These are phyloP conservation scores for Drosophila tanythrix DNA, from an alignment of 2,888 invertebrate genomes.

Conservation along the genomic window DNA sequence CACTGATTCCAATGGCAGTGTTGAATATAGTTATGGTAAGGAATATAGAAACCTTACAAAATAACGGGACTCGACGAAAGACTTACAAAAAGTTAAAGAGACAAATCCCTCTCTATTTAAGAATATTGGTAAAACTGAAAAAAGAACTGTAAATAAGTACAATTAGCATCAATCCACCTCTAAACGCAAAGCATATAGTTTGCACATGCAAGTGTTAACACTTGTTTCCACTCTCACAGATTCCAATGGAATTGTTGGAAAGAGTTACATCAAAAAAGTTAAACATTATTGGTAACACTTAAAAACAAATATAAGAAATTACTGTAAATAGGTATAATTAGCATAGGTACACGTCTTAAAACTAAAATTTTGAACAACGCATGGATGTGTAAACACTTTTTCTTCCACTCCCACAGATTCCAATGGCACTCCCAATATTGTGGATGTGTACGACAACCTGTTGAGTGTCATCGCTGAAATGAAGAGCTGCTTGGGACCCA, in stretches of 20 bases:
- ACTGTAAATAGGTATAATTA: not conserved
- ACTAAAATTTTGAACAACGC: not conserved
- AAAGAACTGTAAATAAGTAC: not conserved
- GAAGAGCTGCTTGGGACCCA: conserved; percentile 42
- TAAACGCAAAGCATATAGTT: not conserved
- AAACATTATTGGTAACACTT: too few species aligned
- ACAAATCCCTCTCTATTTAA: not conserved
- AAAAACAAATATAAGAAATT: not conserved
- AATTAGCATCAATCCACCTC: not conserved
- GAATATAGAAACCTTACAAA: not conserved
- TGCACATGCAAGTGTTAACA: not conserved
- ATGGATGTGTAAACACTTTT: not conserved
- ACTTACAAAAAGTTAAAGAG: not conserved
- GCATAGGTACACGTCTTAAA: not conserved
- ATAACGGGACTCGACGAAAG: not conserved
- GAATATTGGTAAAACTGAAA: not conserved
- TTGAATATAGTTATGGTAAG: conserved; percentile 9
- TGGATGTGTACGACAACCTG: conserved; percentile 48
- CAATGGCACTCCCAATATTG: conserved; percentile 19
- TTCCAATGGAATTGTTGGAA: not conserved
- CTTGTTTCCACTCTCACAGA: conserved; percentile 6
- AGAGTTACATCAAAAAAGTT: not conserved
- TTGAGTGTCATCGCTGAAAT: conserved; percentile 51
- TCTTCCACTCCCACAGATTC: conserved; percentile 11
- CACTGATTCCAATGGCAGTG: conserved; percentile 13